Base-by-base conservation (phyloP, 1,140 invertebrate species). In the Hyphantria cunea region DNA sequence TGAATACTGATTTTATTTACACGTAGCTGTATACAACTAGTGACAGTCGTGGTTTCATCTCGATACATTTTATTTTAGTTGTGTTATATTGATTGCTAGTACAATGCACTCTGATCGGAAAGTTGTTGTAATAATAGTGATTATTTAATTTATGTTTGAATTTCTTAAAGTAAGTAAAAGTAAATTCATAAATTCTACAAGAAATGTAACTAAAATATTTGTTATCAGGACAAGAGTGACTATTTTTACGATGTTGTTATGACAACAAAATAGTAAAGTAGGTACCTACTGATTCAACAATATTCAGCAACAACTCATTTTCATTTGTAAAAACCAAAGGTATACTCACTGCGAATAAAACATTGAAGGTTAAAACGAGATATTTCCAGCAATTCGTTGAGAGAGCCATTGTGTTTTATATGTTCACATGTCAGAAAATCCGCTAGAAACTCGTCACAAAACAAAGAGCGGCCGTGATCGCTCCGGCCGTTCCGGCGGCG, bases 331-430 rank as follows among this genome's bases (percentile, higher is more conserved):
- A 69, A 76, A 70, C 66, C 63, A 56, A 58, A 80, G 51, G 66
- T 72, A 68, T 71, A 87, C 89, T 89, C 66, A 91, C 90, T 33
- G 82, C 88, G 66, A 90, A 90, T 67, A 91, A 72, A 47, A 89
- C 70, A 65, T 91, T 91, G 75, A 90, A 91, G 54, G 80, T 85
- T 66, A 91, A 70, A 65, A 91, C 88, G 25, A 91, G 75, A 80
- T 90, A 91, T 82, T 90, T 90, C 88, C 88, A 91, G 70, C 87
- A 90, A 67, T 89, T 90, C 52, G 87, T 84, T 6, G 88, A 90
- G 37, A 90, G 70, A 63, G 84, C 82, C 90, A 91, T 91, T 81
- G 78, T 82, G 44, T 41, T 42, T 74, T 66, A 17, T 59, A 69
- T 65, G 70, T 85, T 88, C 87, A 90, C 85, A 88, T 89, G 71